phyloP scores from a whole-genome alignment of 2,888 invertebrate genomes.

The Agonopterix alstromeriana region DNA sequence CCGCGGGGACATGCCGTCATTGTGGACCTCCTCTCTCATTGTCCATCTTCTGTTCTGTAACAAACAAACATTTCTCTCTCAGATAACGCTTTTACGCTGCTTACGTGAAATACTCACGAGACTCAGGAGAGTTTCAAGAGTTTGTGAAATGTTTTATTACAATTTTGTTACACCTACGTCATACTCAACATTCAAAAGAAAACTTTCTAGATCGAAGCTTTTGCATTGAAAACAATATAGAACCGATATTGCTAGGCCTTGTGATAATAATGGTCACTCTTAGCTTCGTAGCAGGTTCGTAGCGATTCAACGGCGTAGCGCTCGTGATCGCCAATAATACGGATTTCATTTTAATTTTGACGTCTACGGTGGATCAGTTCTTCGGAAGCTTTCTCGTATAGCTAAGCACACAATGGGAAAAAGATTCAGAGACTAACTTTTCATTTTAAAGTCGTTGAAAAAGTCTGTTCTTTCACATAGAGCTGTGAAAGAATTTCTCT shows the following conservation, averaged over 20 bases:
- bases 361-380: slow-evolving; percentile 13
- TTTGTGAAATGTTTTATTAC: no score
- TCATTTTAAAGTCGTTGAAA: not conserved
- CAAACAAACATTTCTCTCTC: slow-evolving; percentile 29
- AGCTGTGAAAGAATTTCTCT: slow-evolving; percentile 3
- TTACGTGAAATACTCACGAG: no score
- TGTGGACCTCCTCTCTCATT: slow-evolving; percentile 59
- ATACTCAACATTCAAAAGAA: slow-evolving; percentile 7
- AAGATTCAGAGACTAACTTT: slow-evolving; percentile 1
- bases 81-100: no score
- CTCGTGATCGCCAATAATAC: slow-evolving; percentile 8
- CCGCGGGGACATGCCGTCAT: slow-evolving; percentile 72
- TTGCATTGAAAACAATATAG: not conserved
- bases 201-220: slow-evolving; percentile 12
- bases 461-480: slow-evolving; percentile 1
- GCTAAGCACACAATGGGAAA: slow-evolving; percentile 1
- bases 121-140: no score
- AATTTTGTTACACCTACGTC: no score
- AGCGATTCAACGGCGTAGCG: slow-evolving; percentile 22
- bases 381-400: not conserved
- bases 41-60: slow-evolving; percentile 70
- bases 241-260: no score
- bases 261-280: no score
- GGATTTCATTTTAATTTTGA: slow-evolving; percentile 35
- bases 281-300: not conserved